Base-by-base conservation (phyloP, 2,113 vertebrate species). In the Corythornis madagascariensis region DNA sequence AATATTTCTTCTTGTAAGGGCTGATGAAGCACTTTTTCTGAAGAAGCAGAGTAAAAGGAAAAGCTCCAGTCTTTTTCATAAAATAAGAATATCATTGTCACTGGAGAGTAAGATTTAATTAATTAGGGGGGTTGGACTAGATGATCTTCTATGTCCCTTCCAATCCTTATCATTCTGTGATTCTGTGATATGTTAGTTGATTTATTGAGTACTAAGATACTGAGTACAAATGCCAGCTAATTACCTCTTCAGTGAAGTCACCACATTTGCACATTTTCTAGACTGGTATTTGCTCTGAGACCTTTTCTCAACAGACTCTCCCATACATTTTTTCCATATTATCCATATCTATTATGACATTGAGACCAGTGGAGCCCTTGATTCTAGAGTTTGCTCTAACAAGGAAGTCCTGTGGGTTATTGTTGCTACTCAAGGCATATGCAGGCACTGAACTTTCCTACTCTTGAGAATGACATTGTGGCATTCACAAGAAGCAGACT, bases 231-330 rank as follows among this genome's bases (percentile, higher is more conserved):
- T 14, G 53, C 20, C 50, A 28, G 42, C 13, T 88, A 55, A 28
- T 63, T 76, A 24, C 21, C 13, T 25, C 31, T 74, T 85, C 24
- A 20, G 18, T 83, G 67, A 65, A 83, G 42, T 61, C 33, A 70
- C 21, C 29, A 73, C 59, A 66, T 88, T 86, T 80, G 60, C 69
- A 70, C 65, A 43, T 94, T 92, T 83, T 83, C 76, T 95, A 79
- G 94, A 53, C 86, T 50, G 29, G 10, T 76, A 16, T 83, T 93
- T 88, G 64, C 59, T 74, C 66, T 85, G 50, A 79, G 55, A n/a
- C 53, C 57, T 69, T 47, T 71, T 82, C 71, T 86, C 47, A 75
- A 31, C 40, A 53, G 66, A 60, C 48, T 91, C 21, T 86, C 50
- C 35, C 6, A 4, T 60, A n/a, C 14, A 20, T 33, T 3, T 81